Evolutionary conservation across 2,113 vertebrate species (phyloP).

Genomic region (Coregonus clupeaformis): DNA sequence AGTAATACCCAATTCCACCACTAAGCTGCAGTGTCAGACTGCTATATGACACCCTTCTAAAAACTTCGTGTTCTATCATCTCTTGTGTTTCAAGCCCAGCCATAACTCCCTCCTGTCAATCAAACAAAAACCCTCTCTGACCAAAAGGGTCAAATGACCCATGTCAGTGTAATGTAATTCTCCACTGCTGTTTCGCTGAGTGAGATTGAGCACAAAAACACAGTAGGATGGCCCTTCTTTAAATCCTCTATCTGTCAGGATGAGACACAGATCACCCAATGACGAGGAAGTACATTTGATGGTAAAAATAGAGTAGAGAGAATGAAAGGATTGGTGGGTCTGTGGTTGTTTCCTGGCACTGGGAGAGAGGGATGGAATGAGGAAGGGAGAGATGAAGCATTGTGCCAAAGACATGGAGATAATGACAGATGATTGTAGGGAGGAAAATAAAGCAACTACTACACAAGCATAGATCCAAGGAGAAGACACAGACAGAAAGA

Average conservation of each 20-base stretch:
- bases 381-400: neutral
- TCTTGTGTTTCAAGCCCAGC: neutral
- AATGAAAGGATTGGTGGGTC: neutral
- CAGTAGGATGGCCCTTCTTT: slow-evolving; percentile 11
- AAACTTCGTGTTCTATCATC: neutral
- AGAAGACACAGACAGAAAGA: neutral
- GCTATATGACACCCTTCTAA: neutral
- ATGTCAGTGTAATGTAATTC: slow-evolving; percentile 11
- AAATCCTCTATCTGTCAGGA: slow-evolving; percentile 5
- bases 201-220: slow-evolving; percentile 7
- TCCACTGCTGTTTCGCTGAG: neutral
- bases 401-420: no score
- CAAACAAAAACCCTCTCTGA: neutral
- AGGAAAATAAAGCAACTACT: neutral
- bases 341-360: neutral
- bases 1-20: slow-evolving; percentile 20
- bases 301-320: neutral
- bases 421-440: neutral
- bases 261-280: neutral
- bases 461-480: neutral
- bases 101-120: no score
- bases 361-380: neutral
- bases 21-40: slow-evolving; percentile 42
- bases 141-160: slow-evolving; percentile 28
- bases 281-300: neutral